Percentiles rank a stretch among this genome's conserved stretches.
Conservation (phyloP, 2,113 vertebrate genomes). For the Gymnocephalus cernua region DNA sequence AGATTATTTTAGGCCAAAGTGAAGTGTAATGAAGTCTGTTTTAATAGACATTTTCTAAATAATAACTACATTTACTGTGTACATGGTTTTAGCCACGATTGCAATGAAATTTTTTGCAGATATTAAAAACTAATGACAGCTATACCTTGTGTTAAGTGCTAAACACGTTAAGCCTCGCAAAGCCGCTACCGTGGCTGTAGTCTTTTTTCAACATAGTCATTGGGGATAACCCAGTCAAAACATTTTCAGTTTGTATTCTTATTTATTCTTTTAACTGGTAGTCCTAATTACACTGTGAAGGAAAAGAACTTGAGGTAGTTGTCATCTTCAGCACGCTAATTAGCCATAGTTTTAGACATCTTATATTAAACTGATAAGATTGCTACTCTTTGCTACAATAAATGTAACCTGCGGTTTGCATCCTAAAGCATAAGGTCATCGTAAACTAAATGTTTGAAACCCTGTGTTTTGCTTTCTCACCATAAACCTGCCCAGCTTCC, state of each 20-base stretch:
- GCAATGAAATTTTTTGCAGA: background rate
- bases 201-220: background rate
- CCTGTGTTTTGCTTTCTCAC: constrained; percentile 33
- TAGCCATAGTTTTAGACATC: constrained; percentile 6
- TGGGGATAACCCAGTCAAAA: constrained; percentile 12
- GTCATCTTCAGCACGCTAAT: constrained; percentile 11
- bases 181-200: background rate
- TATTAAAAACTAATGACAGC: background rate
- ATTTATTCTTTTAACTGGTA: background rate
- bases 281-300: constrained; percentile 16
- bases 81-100: background rate
- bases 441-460: constrained; percentile 36
- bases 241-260: background rate
- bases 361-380: constrained; percentile 12
- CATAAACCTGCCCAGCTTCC: constrained; percentile 55
- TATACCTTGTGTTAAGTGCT: background rate
- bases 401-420: constrained; percentile 25
- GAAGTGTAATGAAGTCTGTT: too few species aligned
- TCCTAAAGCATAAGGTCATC: constrained; percentile 8
- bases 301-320: background rate
- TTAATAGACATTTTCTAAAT: too few species aligned
- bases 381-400: constrained; percentile 6
- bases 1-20: too few species aligned
- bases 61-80: background rate
- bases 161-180: background rate